A percentile compares a stretch with the other conserved stretches of the same genome.
Conservation (phyloP, 2,888 invertebrate genomes). For the Didymodactylos carnosus region DNA sequence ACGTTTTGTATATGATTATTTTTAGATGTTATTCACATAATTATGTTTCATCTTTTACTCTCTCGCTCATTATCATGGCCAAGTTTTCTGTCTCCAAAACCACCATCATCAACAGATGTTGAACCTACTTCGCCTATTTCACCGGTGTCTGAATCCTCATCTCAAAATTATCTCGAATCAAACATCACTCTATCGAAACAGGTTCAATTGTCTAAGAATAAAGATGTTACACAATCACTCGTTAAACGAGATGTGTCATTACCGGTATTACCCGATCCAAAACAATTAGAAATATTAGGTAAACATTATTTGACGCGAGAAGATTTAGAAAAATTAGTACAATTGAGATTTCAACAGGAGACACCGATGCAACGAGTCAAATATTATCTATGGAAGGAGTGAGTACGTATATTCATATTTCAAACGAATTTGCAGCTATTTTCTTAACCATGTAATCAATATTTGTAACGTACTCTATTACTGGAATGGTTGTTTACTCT, state of each 20-base stretch:
- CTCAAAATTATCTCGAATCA: too few species aligned
- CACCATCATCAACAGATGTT: too few species aligned
- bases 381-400: background rate
- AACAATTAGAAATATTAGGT: background rate
- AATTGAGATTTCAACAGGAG: background rate
- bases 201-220: background rate
- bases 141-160: too few species aligned
- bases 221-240: background rate
- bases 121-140: too few species aligned
- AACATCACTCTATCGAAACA: too few species aligned
- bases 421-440: background rate
- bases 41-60: too few species aligned
- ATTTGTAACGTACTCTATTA: background rate
- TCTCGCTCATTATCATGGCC: too few species aligned
- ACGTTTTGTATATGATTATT: too few species aligned
- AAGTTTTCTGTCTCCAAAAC: too few species aligned
- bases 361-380: background rate
- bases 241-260: background rate
- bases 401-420: background rate
- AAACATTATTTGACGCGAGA: background rate
- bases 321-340: background rate
- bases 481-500: background rate
- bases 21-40: too few species aligned
- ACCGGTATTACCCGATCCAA: background rate
- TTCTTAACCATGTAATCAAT: too few species aligned